A percentile compares a stretch with the other conserved stretches of the same genome.
These are phyloP conservation scores for Cossypha heuglini DNA, from an alignment of 2,797 vertebrate species.

Conservation along the genomic window DNA sequence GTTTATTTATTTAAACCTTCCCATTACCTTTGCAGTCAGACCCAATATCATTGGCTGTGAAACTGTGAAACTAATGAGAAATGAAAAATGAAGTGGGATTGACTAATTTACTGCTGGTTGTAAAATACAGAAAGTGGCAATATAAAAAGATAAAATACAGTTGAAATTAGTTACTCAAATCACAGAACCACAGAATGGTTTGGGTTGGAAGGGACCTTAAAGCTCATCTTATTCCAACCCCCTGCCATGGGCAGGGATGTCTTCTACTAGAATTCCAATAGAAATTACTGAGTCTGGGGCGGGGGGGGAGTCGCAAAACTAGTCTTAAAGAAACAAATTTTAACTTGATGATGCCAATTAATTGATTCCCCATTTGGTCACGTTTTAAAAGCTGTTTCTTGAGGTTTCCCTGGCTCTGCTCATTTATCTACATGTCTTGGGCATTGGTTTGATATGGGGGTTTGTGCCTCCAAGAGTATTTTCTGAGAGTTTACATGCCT, in stretches of 20 bases:
- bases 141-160: background rate
- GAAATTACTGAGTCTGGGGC: background rate
- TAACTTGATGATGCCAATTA: background rate
- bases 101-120: background rate
- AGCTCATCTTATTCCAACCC: background rate
- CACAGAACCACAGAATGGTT: background rate
- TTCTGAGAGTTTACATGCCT: background rate
- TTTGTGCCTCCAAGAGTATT: background rate
- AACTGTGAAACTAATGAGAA: constrained; percentile 27
- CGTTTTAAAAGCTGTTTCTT: background rate
- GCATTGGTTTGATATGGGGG: background rate
- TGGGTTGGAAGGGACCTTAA: background rate
- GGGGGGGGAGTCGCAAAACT: background rate
- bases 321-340: background rate
- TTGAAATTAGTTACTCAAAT: background rate
- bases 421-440: fast-evolving
- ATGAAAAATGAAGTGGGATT: background rate
- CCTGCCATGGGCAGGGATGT: background rate
- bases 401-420: background rate
- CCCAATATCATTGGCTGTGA: background rate
- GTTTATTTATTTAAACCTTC: constrained; percentile 42
- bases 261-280: background rate
- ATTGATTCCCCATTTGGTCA: background rate
- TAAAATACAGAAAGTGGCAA: background rate
- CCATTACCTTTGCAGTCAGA: background rate